These are phyloP conservation scores for Troides aeacus DNA, from an alignment of 2,888 invertebrate species.

Conservation along the genomic window DNA sequence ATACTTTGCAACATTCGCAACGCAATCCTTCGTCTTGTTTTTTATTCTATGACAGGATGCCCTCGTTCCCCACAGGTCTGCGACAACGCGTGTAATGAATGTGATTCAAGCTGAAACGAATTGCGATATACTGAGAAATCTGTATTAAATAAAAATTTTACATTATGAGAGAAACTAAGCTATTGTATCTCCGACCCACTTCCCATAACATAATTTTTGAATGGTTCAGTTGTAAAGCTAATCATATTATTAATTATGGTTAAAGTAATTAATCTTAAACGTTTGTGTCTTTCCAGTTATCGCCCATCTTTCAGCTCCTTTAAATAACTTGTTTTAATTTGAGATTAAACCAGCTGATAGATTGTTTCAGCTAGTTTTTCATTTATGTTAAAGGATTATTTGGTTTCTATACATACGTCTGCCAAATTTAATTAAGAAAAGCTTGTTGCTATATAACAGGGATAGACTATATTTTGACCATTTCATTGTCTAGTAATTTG, in stretches of 20 bases:
- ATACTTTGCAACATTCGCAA: background rate
- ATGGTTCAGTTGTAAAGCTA: background rate
- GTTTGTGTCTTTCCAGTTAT: too few species aligned
- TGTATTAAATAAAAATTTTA: slow-evolving; percentile 16
- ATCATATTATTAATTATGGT: background rate
- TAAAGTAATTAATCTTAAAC: too few species aligned
- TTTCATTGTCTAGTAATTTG: too few species aligned
- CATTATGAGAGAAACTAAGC: slow-evolving; percentile 10
- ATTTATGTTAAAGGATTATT: too few species aligned
- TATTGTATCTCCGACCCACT: slow-evolving; percentile 18
- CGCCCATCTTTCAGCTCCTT: too few species aligned
- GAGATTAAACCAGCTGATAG: too few species aligned
- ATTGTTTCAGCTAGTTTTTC: too few species aligned
- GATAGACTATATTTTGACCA: too few species aligned
- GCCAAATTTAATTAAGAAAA: too few species aligned
- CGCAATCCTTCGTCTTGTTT: background rate
- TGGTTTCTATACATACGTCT: too few species aligned
- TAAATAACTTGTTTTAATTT: too few species aligned
- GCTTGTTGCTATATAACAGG: too few species aligned
- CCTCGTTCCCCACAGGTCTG: slow-evolving; percentile 19
- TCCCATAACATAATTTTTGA: slow-evolving; percentile 14
- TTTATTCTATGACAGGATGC: slow-evolving; percentile 23
- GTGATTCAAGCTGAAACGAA: slow-evolving; percentile 16
- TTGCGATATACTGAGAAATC: slow-evolving; percentile 25
- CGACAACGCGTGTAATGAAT: slow-evolving; percentile 26